Evolutionary conservation across 1,140 invertebrate species (phyloP), one percentile per base, ranked within the genome.

Genomic region (Ladona fulva): DNA sequence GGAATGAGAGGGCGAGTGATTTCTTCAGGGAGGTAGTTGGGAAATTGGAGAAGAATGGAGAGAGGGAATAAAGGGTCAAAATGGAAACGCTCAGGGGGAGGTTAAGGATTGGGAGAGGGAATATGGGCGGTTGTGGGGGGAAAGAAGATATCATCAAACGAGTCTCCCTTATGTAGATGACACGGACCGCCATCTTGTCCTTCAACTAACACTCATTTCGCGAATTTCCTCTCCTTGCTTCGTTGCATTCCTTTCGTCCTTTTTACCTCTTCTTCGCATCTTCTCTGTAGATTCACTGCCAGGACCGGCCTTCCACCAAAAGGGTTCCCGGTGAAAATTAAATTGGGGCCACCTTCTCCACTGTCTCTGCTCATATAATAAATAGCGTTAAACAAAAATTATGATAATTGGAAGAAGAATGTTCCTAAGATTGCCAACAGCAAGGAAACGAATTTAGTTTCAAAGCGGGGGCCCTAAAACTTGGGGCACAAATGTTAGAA

Each of bases 91-190:
- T 66, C n/a, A 66, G 5, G 16, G 52, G 52, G n/a, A 66, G n/a
- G 52, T 16, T 16, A 22, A 66, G 52, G 52, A 22, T 22, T 16
- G n/a, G 52, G n/a, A 19, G 44, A 52, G 19, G 10, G 19, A 19
- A 5, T 66, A 6, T 66, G 14, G 3, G 1, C 52, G 52, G 14
- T 5, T 3, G 52, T 12, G 52, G 14, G 14, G 44, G 12, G 52
- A 66, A 19, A 12, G 52, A 66, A 66, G 52, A 66, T 66, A 66
- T 66, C 52, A 66, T 66, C 52, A 66, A 66, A 66, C 52, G 52
- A 12, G 3, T 66, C n/a, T 66, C 52, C 12, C 12, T 5, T 16
- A 66, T 66, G 14, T 66, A 66, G 52, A 66, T 66, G 52, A 66
- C 16, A 66, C 3, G 52, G 12, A 66, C 52, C 52, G 52, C 52